Evolutionary conservation across 1,140 invertebrate genomes (phyloP), one percentile per base, ranked within the genome.

Genomic region (Drosophila jambulina): DNA sequence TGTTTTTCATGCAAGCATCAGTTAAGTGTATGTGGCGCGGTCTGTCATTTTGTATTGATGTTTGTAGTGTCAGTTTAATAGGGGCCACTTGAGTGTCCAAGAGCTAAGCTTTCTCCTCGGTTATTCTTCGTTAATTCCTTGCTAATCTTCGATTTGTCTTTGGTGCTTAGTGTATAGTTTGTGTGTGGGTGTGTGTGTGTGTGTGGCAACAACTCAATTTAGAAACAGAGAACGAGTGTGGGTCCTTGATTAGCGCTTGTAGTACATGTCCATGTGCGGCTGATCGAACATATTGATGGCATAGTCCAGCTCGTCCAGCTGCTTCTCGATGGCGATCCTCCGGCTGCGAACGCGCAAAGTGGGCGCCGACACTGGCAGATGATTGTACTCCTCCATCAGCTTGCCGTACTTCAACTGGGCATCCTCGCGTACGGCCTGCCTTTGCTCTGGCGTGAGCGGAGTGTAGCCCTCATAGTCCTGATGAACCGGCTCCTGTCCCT

Each of bases 271-370:
- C 32, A 75, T 17, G 3, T 77, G 42, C 15, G 65, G 42, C 25
- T 78, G 65, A 32, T 78, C 75, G 42, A 78, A 78, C 76, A 78
- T 71, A n/a, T 74, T 71, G 21, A 80, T 80, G 43, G 45, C 38
- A n/a, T 79, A 80, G 67, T 80, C 76, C 60, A 80, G 25, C 9
- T 78, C 58, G 10, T 80, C 77, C 60, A 80, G 48, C 38, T 80
- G 32, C 5, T 60, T 42, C 8, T 80, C 77, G 25, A 80, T 80
- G 23, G 54, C 68, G 0, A 67, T 56, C 23, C 59, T 67, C 0
- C 77, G 76, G 19, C 53, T 79, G 38, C 76, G 67, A 13, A 80
- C 77, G 1, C 77, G 76, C 60, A 80, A 7, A 0, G 77, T 80
- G 3, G 67, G 48, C 56, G 29, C 59, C 17, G 76, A 80, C 7